Conservation (phyloP, 2,888 invertebrate genomes). For the Andrena flavipes region DNA sequence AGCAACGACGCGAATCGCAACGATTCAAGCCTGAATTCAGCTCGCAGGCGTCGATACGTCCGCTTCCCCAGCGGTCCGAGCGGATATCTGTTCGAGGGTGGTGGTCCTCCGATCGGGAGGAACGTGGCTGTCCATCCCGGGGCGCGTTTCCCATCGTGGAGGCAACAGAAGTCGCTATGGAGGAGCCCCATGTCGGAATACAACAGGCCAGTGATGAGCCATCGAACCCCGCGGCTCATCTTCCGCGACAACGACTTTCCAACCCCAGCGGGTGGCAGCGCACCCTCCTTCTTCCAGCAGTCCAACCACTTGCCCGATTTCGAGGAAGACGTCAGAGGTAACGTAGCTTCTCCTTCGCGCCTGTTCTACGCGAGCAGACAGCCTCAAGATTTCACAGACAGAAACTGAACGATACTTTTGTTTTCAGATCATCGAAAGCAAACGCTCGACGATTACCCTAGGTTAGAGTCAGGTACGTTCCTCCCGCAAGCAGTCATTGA, state of each 20-base stretch:
- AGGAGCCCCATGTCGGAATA: conserved; percentile 72
- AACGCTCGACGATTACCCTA: conserved; percentile 81
- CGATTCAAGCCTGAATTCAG: conserved; percentile 2
- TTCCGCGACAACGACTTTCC: conserved; percentile 82
- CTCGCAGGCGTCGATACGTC: conserved; percentile 74
- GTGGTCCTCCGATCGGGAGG: conserved; percentile 62
- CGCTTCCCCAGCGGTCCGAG: conserved; percentile 77
- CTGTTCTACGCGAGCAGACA: background rate
- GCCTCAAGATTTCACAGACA: background rate
- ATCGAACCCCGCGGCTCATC: conserved; percentile 81
- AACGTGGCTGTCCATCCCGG: conserved; percentile 62
- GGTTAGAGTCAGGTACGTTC: conserved; percentile 82
- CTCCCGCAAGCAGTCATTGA: background rate
- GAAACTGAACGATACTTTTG: conserved; percentile 10
- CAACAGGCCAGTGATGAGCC: conserved; percentile 81
- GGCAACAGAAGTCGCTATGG: conserved; percentile 82
- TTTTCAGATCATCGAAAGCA: conserved; percentile 83
- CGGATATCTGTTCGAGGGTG: conserved; percentile 74
- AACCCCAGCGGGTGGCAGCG: conserved; percentile 73
- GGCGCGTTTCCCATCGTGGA: conserved; percentile 78
- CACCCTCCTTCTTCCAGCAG: conserved; percentile 79
- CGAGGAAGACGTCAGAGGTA: conserved; percentile 82
- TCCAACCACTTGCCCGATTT: conserved; percentile 82
- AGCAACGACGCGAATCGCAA: conserved; percentile 49
- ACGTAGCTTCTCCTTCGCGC: no score